Percentiles rank a stretch among this genome's conserved stretches.
phyloP scores from a whole-genome alignment of 1,140 invertebrate species.

The Euwallacea fornicatus region DNA sequence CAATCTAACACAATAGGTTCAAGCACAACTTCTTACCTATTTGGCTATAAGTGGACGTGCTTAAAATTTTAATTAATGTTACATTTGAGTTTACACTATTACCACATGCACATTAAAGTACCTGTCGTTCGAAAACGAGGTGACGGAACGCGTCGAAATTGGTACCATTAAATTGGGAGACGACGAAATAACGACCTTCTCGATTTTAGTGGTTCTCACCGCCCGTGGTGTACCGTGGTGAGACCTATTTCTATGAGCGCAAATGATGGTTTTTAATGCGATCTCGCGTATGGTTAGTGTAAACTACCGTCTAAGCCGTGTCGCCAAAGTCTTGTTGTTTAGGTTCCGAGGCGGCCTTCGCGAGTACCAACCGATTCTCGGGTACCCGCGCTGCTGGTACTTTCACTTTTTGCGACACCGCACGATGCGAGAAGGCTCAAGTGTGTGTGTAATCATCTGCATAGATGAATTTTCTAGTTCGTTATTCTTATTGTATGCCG shows the following conservation, averaged over 20 bases:
- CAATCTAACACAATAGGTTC: not conserved
- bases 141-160: not conserved
- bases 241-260: slow-evolving; percentile 10
- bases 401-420: slow-evolving; percentile 27
- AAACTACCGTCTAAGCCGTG: slow-evolving; percentile 27
- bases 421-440: not conserved
- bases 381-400: slow-evolving; percentile 16
- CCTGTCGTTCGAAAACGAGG: slow-evolving; percentile 5
- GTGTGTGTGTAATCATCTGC: slow-evolving; percentile 3
- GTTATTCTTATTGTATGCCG: not conserved
- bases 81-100: slow-evolving; percentile 18
- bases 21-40: slow-evolving; percentile 18
- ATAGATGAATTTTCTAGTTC: slow-evolving; percentile 6
- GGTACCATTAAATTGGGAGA: not conserved
- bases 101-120: slow-evolving; percentile 27
- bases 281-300: slow-evolving; percentile 28
- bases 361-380: slow-evolving; percentile 12
- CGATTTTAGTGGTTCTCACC: slow-evolving; percentile 15
- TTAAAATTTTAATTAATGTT: slow-evolving; percentile 15
- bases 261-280: slow-evolving; percentile 21
- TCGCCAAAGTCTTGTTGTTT: slow-evolving; percentile 20
- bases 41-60: slow-evolving; percentile 2
- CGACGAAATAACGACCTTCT: slow-evolving; percentile 9
- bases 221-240: not conserved
- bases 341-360: slow-evolving; percentile 28